Evolutionary conservation across 1,140 invertebrate genomes (phyloP).

Genomic region (Arion vulgaris): DNA sequence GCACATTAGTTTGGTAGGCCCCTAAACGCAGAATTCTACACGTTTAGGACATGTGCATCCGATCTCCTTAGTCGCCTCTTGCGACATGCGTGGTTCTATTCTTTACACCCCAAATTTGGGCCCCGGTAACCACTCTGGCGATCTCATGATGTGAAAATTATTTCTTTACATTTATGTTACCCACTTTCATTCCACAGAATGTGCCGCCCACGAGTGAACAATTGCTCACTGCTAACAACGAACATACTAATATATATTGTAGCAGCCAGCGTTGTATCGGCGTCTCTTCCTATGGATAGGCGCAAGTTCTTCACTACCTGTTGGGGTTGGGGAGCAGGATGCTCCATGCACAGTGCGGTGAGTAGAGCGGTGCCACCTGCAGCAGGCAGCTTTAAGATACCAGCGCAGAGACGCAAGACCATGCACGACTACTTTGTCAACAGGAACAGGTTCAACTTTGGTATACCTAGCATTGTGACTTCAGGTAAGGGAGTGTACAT

Average conservation of each 20-base stretch:
- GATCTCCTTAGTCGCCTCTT: too few species aligned
- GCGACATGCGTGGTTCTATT: too few species aligned
- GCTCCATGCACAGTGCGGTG: conserved; percentile 38
- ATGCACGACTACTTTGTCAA: neutral
- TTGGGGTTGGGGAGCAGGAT: conserved; percentile 58
- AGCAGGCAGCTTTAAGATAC: neutral
- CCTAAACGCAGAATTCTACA: too few species aligned
- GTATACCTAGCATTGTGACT: conserved; percentile 17
- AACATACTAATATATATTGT: neutral
- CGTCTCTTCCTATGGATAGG: neutral
- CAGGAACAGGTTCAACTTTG: neutral
- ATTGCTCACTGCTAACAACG: neutral
- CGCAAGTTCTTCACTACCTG: conserved; percentile 28
- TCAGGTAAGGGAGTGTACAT: conserved; percentile 13
- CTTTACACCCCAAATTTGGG: too few species aligned
- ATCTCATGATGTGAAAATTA: too few species aligned
- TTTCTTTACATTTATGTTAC: too few species aligned
- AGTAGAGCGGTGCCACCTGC: neutral
- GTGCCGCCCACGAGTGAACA: neutral
- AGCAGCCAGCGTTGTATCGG: neutral
- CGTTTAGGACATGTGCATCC: too few species aligned
- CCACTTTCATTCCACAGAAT: conserved; percentile 21
- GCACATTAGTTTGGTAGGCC: too few species aligned
- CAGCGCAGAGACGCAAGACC: conserved; percentile 5
- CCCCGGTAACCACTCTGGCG: too few species aligned